These are phyloP conservation scores for Oncorhynchus gorbuscha DNA, from an alignment of 2,113 vertebrate species.

Conservation along the genomic window DNA sequence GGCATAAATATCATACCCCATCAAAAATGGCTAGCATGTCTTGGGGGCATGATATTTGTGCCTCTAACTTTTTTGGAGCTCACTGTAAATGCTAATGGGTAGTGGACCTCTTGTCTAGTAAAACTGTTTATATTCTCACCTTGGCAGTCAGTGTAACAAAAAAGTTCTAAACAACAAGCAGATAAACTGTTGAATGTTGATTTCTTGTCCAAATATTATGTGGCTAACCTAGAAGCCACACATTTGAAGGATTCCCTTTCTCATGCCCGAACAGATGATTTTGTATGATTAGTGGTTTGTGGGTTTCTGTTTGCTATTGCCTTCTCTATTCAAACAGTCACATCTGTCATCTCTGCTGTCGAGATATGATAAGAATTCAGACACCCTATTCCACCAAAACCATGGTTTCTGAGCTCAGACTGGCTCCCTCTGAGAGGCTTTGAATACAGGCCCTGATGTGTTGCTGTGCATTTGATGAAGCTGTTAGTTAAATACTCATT, in stretches of 20 bases:
- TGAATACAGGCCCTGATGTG: neutral
- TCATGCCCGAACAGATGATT: neutral
- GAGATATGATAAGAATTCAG: conserved; percentile 13
- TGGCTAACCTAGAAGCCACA: neutral
- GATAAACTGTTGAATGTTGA: neutral
- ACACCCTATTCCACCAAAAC: conserved; percentile 22
- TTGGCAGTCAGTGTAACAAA: too few relatives aligned
- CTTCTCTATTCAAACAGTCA: neutral
- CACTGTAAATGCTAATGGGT: too few relatives aligned
- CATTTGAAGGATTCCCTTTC: neutral
- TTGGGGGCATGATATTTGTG: too few relatives aligned
- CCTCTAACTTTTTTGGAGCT: too few relatives aligned
- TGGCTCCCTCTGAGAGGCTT: neutral
- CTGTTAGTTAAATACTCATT: conserved; percentile 5
- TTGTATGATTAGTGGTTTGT: neutral
- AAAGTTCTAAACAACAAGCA: neutral
- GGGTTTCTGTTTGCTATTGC: neutral
- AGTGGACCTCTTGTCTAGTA: too few relatives aligned
- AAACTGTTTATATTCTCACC: too few relatives aligned
- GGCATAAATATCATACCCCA: too few relatives aligned
- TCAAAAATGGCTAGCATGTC: too few relatives aligned
- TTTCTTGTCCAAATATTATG: neutral
- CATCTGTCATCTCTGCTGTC: neutral
- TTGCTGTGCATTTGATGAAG: conserved; percentile 2
- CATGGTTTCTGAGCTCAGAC: conserved; percentile 34